A percentile compares a stretch with the other conserved stretches of the same genome.
Evolutionary conservation across 2,113 vertebrate species (phyloP).

Genomic region (Burhinus bistriatus): DNA sequence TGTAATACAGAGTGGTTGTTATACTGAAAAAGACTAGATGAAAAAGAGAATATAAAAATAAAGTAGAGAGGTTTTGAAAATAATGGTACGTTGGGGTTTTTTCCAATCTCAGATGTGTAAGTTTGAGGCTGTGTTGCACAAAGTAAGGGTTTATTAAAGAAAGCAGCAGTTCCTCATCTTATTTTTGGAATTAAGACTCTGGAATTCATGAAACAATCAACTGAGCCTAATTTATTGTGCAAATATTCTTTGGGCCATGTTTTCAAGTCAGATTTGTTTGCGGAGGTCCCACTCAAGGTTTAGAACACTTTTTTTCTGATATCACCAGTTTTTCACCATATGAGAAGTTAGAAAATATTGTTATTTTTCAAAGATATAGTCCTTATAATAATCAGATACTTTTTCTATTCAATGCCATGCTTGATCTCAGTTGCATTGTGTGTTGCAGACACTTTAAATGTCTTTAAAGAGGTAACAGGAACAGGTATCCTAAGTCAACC

Average conservation of each 20-base stretch:
- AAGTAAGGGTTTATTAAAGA: neutral
- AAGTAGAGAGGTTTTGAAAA: neutral
- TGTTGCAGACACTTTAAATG: neutral
- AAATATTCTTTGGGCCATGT: neutral
- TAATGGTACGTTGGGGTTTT: neutral
- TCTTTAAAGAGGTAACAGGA: neutral
- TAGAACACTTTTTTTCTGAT: neutral
- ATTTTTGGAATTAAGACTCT: neutral
- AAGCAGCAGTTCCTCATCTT: neutral
- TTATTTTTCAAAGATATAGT: neutral
- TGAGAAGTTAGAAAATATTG: neutral
- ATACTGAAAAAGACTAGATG: slow-evolving; percentile 29
- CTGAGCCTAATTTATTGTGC: neutral
- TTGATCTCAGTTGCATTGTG: neutral
- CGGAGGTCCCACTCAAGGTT: neutral
- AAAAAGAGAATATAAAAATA: slow-evolving; percentile 36
- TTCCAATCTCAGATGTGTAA: neutral
- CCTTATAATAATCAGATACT: neutral
- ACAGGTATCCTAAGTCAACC: neutral
- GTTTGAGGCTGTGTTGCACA: neutral
- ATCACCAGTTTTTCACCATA: neutral
- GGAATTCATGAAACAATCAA: neutral
- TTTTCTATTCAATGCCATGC: neutral
- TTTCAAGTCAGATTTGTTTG: neutral
- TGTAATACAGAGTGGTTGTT: slow-evolving; percentile 43